Conservation (phyloP, 1,140 invertebrate species). For the Brachionus koreanus region DNA sequence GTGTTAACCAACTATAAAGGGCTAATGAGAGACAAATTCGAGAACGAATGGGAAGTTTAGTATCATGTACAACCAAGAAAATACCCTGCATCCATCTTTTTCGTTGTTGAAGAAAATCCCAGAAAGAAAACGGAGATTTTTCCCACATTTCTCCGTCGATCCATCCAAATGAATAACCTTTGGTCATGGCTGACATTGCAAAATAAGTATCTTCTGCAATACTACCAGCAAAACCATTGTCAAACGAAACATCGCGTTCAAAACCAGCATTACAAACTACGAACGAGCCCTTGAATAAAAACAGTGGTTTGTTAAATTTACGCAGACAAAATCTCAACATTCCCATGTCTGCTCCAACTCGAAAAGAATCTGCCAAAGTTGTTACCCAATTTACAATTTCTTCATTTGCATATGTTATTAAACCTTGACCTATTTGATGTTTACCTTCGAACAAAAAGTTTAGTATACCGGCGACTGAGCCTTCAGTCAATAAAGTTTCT, state of each 20-base stretch:
- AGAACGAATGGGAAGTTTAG: slow-evolving; percentile 72
- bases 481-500: slow-evolving; percentile 89
- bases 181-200: slow-evolving; percentile 74
- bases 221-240: slow-evolving; percentile 88
- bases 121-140: slow-evolving; percentile 87
- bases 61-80: slow-evolving; percentile 83
- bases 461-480: slow-evolving; percentile 77
- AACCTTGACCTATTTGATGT: slow-evolving; percentile 91
- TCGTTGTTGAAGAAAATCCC: slow-evolving; percentile 89
- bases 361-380: slow-evolving; percentile 88
- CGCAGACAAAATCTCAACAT: slow-evolving; percentile 87
- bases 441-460: slow-evolving; percentile 92
- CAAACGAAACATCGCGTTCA: slow-evolving; percentile 83
- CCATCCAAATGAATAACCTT: slow-evolving; percentile 60
- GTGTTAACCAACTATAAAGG: slow-evolving; percentile 89
- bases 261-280: slow-evolving; percentile 71
- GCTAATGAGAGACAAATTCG: slow-evolving; percentile 81
- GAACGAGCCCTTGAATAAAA: slow-evolving; percentile 80
- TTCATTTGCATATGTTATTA: slow-evolving; percentile 96
- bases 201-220: slow-evolving; percentile 97
- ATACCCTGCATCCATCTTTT: slow-evolving; percentile 96
- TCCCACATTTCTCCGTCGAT: slow-evolving; percentile 84
- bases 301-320: slow-evolving; percentile 86
- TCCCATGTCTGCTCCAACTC: slow-evolving; percentile 85
- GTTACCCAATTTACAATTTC: slow-evolving; percentile 92